Base-by-base conservation (phyloP, 2,113 vertebrate genomes). In the Psettodes erumei region DNA sequence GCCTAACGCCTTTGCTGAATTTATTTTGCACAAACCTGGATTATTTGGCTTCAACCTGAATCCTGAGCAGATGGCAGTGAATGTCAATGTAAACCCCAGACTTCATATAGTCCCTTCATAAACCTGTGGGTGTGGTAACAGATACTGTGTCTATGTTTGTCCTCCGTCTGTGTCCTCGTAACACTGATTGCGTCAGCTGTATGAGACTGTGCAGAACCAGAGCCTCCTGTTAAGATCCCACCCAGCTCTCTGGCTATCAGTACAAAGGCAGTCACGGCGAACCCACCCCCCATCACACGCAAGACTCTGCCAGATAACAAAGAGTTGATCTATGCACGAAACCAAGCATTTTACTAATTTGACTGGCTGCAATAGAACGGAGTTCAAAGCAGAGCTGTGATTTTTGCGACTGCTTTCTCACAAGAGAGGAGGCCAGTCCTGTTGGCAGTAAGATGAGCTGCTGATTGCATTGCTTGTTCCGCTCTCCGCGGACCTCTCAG, bases 271-370 rank as follows among this genome's bases (percentile, higher is more conserved):
- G 62, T 61, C 70, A 23, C 75, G 56, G 86, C 63, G 65, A 79
- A 78, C 71, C 65, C 76, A 81, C 64, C 71, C 60, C 37, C 64
- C n/a, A n/a, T 82, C 78, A 32, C 77, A 72, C 63, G 65, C 64
- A n/a, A 71, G 82, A 71, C 86, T 70, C 63, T 85, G 91, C 90
- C 87, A 92, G 90, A 86, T 83, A 85, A 81, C 67, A 65, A 62
- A 56, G 73, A 72, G 80, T 82, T 83, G 77, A 91, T 90, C 67
- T 75, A 66, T 73, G 75, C 87, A 74, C 55, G 72, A 88, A 92
- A 87, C 83, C 68, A 72, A 86, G 79, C 86, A 80, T 88, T 91
- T 76, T 63, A 70, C 87, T 90, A 90, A 93, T 94, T 91, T 90
- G 85, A 92, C 83, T 63, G 81, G 81, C 86, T 86, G 79, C 81